Evolutionary conservation across 2,888 invertebrate species (phyloP), one percentile per base, ranked within the genome.

Genomic region (Erynnis tages): DNA sequence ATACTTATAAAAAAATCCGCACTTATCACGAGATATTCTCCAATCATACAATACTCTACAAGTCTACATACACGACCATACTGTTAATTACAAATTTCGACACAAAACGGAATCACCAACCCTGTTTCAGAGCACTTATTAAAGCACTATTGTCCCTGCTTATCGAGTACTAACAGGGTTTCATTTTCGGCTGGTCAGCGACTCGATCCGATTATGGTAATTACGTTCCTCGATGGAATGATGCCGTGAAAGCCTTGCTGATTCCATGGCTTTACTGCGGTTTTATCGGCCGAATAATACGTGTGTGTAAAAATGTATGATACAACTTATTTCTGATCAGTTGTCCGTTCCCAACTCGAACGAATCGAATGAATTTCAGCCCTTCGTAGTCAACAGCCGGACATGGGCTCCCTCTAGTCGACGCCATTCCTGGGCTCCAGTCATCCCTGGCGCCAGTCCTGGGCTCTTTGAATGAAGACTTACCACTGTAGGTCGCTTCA

Each of bases 181-280:
- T 14, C 19, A 34, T 43, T 35, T 50, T 43, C 35, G 29, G 50
- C 34, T 23, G 43, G 43, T 35, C 50, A 43, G 6, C 48, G 52
- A 53, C 44, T 54, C 43, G 55, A 60, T 57, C 58, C 59, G 59
- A 57, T 59, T 59, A 59, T 62, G 62, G 54, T 61, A 61, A 61
- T 62, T 59, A 62, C 16, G 19, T 37, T 32, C n/a, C 37, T 37
- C 21, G 30, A 45, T 53, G 21, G 45, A 45, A 50, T 41, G 41
- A 41, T 29, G 43, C 19, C 35, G 6, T 43, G 30, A 30, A 50
- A 50, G 50, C 50, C 43, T 50, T 43, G 14, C 14, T 17, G 34
- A 50, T 29, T 17, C 43, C 29, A 14, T 25, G 21, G 50, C 34
- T 35, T 43, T 38, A 19, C 27, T 41, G 43, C 19, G 35, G 27